Evolutionary conservation across 2,888 invertebrate genomes (phyloP).

Genomic region (Scaptomyza cyrtandrae): DNA sequence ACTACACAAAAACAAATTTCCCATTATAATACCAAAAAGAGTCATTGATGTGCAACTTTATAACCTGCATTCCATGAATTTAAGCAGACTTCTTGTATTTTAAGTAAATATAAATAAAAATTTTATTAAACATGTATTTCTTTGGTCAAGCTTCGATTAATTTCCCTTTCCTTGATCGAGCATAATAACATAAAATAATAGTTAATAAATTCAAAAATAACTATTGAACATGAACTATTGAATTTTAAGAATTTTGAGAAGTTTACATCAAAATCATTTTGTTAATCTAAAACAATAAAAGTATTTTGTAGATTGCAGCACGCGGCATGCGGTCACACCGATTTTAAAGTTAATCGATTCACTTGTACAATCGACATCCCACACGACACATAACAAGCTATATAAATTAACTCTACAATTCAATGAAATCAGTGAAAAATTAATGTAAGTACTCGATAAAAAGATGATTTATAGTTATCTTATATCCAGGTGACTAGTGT

Average conservation of each 20-base stretch:
- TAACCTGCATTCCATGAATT: not conserved
- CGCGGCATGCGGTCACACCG: conserved; percentile 25
- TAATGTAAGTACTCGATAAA: conserved; percentile 53
- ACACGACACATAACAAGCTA: conserved; percentile 46
- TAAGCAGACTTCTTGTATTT: not conserved
- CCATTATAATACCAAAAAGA: not conserved
- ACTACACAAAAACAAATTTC: not conserved
- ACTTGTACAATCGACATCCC: conserved; percentile 38
- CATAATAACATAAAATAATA: not conserved
- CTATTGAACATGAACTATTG: not conserved
- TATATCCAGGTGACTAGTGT: not conserved
- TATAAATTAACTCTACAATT: conserved; percentile 38
- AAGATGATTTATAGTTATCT: conserved; percentile 48
- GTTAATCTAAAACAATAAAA: not conserved
- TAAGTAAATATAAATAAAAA: not conserved
- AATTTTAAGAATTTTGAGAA: not conserved
- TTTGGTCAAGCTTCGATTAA: not conserved
- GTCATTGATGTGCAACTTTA: not conserved
- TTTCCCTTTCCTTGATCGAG: not conserved
- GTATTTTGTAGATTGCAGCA: conserved; percentile 1
- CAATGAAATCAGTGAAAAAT: conserved; percentile 60
- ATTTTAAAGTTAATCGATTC: conserved; percentile 39
- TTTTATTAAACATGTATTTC: too few relatives aligned
- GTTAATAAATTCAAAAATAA: not conserved
- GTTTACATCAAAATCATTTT: not conserved